Conservation (phyloP, 2,113 vertebrate species). For the Pangasianodon hypophthalmus region DNA sequence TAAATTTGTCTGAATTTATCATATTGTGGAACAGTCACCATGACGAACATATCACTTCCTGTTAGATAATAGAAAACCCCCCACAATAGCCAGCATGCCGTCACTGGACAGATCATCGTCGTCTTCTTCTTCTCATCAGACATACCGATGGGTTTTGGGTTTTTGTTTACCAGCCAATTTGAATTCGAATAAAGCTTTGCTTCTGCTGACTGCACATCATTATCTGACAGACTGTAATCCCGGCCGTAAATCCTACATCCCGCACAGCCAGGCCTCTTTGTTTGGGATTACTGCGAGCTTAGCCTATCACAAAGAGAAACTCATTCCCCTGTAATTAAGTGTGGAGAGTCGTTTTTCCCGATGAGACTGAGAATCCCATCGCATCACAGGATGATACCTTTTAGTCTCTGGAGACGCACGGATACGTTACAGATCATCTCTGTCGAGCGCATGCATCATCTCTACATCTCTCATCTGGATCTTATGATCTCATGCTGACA, state of each 20-base stretch:
- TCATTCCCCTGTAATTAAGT: constrained; percentile 98
- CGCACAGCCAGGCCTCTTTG: constrained; percentile 96
- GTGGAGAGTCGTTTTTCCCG: constrained; percentile 94
- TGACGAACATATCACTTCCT: neutral
- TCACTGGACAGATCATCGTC: constrained; percentile 72
- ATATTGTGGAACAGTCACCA: neutral
- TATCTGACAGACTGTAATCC: constrained; percentile 93
- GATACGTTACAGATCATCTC: constrained; percentile 36
- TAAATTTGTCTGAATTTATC: neutral
- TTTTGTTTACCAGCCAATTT: constrained; percentile 99
- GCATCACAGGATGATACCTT: constrained; percentile 68
- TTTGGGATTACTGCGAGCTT: constrained; percentile 99
- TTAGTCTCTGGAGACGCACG: constrained; percentile 40
- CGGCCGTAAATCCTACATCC: constrained; percentile 90
- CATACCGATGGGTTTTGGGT: constrained; percentile 91
- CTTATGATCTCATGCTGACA: constrained; percentile 1
- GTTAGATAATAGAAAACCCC: constrained; percentile 42
- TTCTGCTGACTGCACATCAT: constrained; percentile 94
- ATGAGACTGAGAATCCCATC: constrained; percentile 84
- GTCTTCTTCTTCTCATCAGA: constrained; percentile 76
- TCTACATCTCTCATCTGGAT: constrained; percentile 5
- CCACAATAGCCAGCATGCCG: constrained; percentile 41
- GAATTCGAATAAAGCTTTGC: constrained; percentile 98
- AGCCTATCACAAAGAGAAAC: constrained; percentile 98
- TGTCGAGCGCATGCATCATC: neutral